These are phyloP conservation scores for Chaenodraco wilsoni DNA, from an alignment of 2,797 vertebrate genomes.

Conservation along the genomic window DNA sequence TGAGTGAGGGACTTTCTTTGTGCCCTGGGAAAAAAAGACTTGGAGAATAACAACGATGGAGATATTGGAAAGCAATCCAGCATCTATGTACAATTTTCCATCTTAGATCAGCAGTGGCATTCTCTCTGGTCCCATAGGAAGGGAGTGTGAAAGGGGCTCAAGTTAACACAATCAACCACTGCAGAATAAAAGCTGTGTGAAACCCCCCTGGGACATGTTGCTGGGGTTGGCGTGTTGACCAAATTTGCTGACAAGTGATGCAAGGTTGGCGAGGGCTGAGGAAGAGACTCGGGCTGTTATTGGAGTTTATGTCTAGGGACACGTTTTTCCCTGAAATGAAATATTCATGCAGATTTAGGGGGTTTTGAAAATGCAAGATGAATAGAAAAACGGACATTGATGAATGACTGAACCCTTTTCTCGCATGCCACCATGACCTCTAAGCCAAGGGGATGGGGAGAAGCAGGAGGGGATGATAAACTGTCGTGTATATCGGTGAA, in stretches of 20 bases:
- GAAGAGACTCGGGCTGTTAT: slow-evolving; percentile 6
- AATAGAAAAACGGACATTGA: slow-evolving; percentile 73
- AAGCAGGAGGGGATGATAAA: slow-evolving; percentile 53
- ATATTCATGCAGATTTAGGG: slow-evolving; percentile 74
- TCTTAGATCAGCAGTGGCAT: slow-evolving; percentile 46
- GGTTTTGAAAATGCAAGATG: slow-evolving; percentile 60
- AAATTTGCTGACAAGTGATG: slow-evolving; percentile 67
- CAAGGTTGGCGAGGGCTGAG: slow-evolving; percentile 36
- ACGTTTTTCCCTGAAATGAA: slow-evolving; percentile 43
- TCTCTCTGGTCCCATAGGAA: slow-evolving; percentile 44
- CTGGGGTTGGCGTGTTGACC: slow-evolving; percentile 61
- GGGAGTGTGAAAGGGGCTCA: slow-evolving; percentile 26
- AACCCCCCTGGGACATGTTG: slow-evolving; percentile 49
- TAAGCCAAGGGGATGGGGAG: slow-evolving; percentile 40
- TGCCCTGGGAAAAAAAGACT: slow-evolving; percentile 5
- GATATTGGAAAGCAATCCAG: slow-evolving; percentile 52
- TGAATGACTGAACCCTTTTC: slow-evolving; percentile 69
- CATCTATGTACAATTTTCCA: slow-evolving; percentile 27
- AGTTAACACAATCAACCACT: slow-evolving; percentile 50
- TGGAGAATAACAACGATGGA: slow-evolving; percentile 39
- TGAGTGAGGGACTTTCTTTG: slow-evolving; percentile 13
- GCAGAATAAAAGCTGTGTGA: slow-evolving; percentile 47
- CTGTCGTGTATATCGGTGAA: slow-evolving; percentile 72
- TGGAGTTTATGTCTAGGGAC: slow-evolving; percentile 51
- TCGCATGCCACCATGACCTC: slow-evolving; percentile 62